These are phyloP conservation scores for Centroberyx gerrardi DNA, from an alignment of 2,797 vertebrate species.

Conservation along the genomic window DNA sequence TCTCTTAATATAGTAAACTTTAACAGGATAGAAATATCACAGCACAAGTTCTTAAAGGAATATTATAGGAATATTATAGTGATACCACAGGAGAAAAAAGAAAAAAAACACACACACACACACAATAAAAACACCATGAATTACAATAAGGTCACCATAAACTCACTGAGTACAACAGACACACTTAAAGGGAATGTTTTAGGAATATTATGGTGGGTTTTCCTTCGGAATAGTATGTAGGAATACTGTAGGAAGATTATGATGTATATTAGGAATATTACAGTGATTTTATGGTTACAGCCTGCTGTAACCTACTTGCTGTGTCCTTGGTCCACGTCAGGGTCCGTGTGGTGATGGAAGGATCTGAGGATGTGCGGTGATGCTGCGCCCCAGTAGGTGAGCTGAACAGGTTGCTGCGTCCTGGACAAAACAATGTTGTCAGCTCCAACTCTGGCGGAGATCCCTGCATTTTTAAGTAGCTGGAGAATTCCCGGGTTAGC, in stretches of 20 bases:
- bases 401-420: constrained; percentile 67
- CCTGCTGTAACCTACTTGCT: constrained; percentile 74
- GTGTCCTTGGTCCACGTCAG: constrained; percentile 67
- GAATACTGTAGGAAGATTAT: not conserved
- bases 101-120: not conserved
- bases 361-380: constrained; percentile 70
- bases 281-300: not conserved
- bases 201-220: not conserved
- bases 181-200: not conserved
- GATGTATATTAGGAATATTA: not conserved
- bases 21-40: not conserved
- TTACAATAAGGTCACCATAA: not conserved
- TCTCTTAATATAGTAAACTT: too few species aligned
- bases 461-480: constrained; percentile 77
- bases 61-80: not conserved
- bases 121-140: not conserved
- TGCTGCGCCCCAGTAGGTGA: constrained; percentile 69
- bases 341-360: constrained; percentile 62
- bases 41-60: not conserved
- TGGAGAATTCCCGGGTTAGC: constrained; percentile 74
- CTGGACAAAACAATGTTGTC: constrained; percentile 66
- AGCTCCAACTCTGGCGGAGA: constrained; percentile 66
- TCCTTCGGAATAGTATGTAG: not conserved
- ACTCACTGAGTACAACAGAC: not conserved
- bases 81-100: not conserved